Base-by-base conservation (phyloP, 2,888 invertebrate genomes). In the Atethmia centrago region DNA sequence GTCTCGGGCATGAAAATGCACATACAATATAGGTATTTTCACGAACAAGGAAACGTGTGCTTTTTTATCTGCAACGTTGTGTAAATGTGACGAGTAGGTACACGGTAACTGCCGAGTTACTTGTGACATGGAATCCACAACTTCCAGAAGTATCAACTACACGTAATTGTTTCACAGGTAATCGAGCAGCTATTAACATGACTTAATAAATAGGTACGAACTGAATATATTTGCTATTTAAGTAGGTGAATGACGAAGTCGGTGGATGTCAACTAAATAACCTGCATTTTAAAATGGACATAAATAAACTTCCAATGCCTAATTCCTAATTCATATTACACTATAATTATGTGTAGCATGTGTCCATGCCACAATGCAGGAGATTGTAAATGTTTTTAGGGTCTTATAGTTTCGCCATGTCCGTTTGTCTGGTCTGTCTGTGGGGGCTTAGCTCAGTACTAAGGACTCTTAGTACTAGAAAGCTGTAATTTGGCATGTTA, bases 21-120 rank as follows among this genome's bases (percentile, higher is more conserved):
- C 79, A 74, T 74, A 79, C 78, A 76, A 80, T 69, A 69, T 67
- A 16, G n/a, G 19, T 36, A 83, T 80, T 83, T 82, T 85, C 75
- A 72, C 36, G 74, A 70, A 74, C 71, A 72, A 80, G 78, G 80
- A 87, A 86, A 79, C 62, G 68, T 64, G 51, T 56, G 42, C 73
- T 74, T 85, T 85, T 83, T 77, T 83, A 74, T 79, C 74, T 77
- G 68, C 42, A 56, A 40, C 16, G 71, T 62, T 71, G 77, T 82
- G 62, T 59, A 51, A 76, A 67, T 68, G 59, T 66, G 58, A 71
- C 56, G 28, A 74, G 55, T n/a, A n/a, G n/a, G n/a, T 58, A 62
- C 51, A 64, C 61, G 75, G 45, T 69, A 49, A 47, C 31, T 66
- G 49, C n/a, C 31, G n/a, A 49, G 59, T 36, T 36, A 47, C 51